Base-by-base conservation (phyloP, 2,888 invertebrate species). In the Alcis repandata region DNA sequence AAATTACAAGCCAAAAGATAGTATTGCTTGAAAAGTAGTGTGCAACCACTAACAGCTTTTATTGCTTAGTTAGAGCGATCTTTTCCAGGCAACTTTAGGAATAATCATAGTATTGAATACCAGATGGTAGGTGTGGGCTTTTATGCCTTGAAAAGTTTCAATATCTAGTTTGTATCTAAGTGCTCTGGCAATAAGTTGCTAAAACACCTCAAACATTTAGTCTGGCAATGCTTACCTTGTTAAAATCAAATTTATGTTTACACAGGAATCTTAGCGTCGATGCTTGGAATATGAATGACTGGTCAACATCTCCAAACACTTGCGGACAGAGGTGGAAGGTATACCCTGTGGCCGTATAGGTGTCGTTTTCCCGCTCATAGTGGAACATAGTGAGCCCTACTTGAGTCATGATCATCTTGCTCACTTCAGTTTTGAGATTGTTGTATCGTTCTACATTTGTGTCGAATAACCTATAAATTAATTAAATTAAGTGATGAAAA, bases 301-400 rank as follows among this genome's bases (percentile, higher is more conserved):
- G 94, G 77, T 95, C 94, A n/a, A 95, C 86, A 53, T 93, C 92
- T 0, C 94, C 95, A 82, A 96, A 94, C 0, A 94, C 83, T 78
- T 94, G 94, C 0, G 97, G 97, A 71, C 95, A 94, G 13, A 96
- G 84, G 79, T 96, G 95, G 84, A 97, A 96, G 58, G 95, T 96
- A 79, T 95, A 97, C 0, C 94, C 93, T 9, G 94, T 89, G 1
- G 95, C 95, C 15, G 82, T 77, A 81, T 96, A 97, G 6, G 86
- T 88, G 74, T 95, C 95, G n/a, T 83, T 77, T 19, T 95, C 92
- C 57, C 94, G 80, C 64, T 94, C 85, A 79, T 94, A 95, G 49
- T 88, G 89, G 84, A 96, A 96, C 70, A 95, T 91, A 1, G 96
- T 95, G 9, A 97, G 79, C 0, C 97, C 97, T 66, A 96, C 89